A percentile compares a stretch with the other conserved stretches of the same genome.
phyloP scores from a whole-genome alignment of 2,888 invertebrate species.

The Chironomus riparius region DNA sequence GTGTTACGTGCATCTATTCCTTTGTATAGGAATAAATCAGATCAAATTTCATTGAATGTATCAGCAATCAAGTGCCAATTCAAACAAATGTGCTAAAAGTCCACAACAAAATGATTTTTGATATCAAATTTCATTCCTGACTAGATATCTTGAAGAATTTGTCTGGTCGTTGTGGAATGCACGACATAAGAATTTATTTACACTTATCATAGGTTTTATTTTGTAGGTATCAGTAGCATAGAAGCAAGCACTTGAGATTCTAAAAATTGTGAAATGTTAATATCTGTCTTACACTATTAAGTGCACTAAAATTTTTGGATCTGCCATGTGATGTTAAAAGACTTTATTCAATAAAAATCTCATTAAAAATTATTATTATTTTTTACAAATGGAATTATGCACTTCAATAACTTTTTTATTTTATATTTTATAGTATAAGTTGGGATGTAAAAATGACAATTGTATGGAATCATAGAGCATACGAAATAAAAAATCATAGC shows the following conservation, averaged over 20 bases:
- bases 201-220: background rate
- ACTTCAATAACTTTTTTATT: background rate
- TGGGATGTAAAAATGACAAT: no score
- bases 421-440: no score
- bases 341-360: background rate
- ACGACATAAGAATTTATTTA: background rate
- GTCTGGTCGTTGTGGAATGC: background rate
- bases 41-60: slow-evolving; percentile 1
- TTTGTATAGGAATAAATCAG: background rate
- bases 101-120: slow-evolving; percentile 14
- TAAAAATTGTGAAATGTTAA: slow-evolving; percentile 19
- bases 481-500: no score
- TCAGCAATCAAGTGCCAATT: slow-evolving; percentile 15
- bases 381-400: background rate
- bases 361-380: background rate
- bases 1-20: no score
- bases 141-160: background rate
- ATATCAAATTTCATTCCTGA: slow-evolving; percentile 1
- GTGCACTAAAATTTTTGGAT: background rate
- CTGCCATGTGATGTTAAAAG: background rate
- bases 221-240: slow-evolving; percentile 14
- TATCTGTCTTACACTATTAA: background rate
- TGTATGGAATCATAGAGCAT: no score
- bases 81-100: slow-evolving; percentile 22
- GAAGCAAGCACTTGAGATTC: background rate